These are phyloP conservation scores for Cephalopachus bancanus DNA, from an alignment of 2,797 vertebrate genomes.

Conservation along the genomic window DNA sequence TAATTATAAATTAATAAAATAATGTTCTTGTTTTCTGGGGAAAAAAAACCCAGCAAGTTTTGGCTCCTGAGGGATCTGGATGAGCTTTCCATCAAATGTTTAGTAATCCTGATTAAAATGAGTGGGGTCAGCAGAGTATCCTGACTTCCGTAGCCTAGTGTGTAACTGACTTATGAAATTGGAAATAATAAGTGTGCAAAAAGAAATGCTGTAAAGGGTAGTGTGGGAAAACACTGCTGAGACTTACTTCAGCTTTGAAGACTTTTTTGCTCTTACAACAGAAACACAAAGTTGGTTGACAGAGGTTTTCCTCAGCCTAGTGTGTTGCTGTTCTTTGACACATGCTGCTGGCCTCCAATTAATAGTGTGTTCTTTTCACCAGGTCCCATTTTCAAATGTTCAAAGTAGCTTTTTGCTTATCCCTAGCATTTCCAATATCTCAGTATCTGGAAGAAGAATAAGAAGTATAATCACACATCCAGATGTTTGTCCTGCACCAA, in stretches of 20 bases:
- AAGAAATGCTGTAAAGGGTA: background rate
- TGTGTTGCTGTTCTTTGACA: conserved; percentile 25
- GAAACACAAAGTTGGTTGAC: background rate
- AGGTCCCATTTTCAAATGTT: conserved; percentile 32
- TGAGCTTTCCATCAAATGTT: background rate
- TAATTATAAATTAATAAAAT: background rate
- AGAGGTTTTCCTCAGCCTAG: background rate
- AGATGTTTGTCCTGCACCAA: conserved; percentile 72
- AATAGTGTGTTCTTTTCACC: conserved; percentile 4
- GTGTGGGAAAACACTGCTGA: background rate
- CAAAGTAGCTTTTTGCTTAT: conserved; percentile 63
- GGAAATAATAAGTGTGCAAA: background rate
- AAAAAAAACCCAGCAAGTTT: background rate
- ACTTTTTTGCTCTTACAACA: background rate
- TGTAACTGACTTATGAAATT: background rate
- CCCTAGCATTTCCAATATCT: conserved; percentile 42
- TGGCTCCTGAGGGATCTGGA: background rate
- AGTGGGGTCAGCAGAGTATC: background rate
- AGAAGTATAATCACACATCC: conserved; percentile 59
- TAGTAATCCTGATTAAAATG: background rate
- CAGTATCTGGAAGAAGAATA: conserved; percentile 72
- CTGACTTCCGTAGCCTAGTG: background rate
- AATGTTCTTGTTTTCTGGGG: background rate
- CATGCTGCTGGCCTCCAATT: background rate
- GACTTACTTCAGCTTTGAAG: background rate